These are phyloP conservation scores for Parauchenoglanis ngamensis DNA, from an alignment of 2,797 vertebrate species.

Conservation along the genomic window DNA sequence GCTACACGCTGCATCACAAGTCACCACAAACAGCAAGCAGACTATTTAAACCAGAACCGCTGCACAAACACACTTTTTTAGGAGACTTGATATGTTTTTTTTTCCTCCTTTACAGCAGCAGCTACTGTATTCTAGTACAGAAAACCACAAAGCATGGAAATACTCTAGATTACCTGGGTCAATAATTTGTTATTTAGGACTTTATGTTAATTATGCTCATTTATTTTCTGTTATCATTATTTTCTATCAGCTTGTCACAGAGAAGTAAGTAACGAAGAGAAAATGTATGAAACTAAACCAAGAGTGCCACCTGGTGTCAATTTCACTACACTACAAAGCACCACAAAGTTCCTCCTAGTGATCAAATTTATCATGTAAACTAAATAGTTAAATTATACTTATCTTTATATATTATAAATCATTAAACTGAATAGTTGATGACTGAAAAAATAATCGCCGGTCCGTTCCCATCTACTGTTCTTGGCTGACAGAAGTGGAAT, in stretches of 20 bases:
- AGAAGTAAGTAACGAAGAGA: not conserved
- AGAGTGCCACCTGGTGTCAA: conserved; percentile 36
- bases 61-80: conserved; percentile 7
- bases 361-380: not conserved
- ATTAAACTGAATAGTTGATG: not conserved
- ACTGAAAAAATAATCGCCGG: not conserved
- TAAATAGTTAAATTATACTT: too few relatives aligned
- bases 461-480: not conserved
- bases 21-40: conserved; percentile 13
- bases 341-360: too few relatives aligned
- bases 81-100: not conserved
- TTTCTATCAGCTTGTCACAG: not conserved
- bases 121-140: not conserved
- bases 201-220: not conserved
- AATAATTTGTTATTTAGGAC: not conserved
- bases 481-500: not conserved
- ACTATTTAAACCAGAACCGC: not conserved
- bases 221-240: not conserved
- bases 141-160: not conserved
- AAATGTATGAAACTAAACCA: not conserved
- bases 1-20: conserved; percentile 30
- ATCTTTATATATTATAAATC: not conserved
- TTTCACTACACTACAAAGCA: not conserved
- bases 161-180: not conserved
- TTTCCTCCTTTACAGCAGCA: too few relatives aligned